phyloP scores from a whole-genome alignment of 1,140 invertebrate species.

The Trypoxylus dichotomus region DNA sequence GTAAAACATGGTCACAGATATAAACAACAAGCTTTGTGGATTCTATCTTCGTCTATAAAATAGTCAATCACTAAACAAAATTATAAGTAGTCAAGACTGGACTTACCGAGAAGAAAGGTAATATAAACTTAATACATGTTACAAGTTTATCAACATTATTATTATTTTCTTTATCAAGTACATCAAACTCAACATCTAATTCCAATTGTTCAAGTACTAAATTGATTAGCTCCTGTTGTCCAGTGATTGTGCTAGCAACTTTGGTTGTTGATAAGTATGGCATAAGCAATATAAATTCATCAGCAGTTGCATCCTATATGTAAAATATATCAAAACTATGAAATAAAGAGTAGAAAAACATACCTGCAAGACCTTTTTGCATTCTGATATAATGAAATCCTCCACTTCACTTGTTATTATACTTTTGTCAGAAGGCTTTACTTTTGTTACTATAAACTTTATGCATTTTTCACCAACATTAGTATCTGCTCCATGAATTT shows the following conservation, averaged over 20 bases:
- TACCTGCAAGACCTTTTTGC: slow-evolving; percentile 84
- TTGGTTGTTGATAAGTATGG: slow-evolving; percentile 79
- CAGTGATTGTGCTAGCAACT: slow-evolving; percentile 76
- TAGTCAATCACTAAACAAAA: not conserved
- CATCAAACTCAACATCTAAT: slow-evolving; percentile 71
- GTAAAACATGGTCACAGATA: slow-evolving; percentile 83
- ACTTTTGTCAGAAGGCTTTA: slow-evolving; percentile 77
- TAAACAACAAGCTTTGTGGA: slow-evolving; percentile 85
- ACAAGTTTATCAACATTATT: slow-evolving; percentile 78
- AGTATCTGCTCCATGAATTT: slow-evolving; percentile 79
- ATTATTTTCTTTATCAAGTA: slow-evolving; percentile 74
- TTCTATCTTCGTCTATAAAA: slow-evolving; percentile 77
- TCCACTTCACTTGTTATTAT: slow-evolving; percentile 84
- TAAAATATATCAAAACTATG: slow-evolving; percentile 25
- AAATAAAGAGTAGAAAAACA: slow-evolving; percentile 25
- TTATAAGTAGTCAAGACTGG: not conserved
- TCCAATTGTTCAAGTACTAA: slow-evolving; percentile 83
- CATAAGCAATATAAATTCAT: slow-evolving; percentile 91
- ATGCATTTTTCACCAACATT: slow-evolving; percentile 85
- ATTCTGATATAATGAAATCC: slow-evolving; percentile 80
- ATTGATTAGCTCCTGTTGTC: slow-evolving; percentile 85
- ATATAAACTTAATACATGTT: slow-evolving; percentile 80
- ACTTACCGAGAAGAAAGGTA: slow-evolving; percentile 87
- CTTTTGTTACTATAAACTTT: slow-evolving; percentile 82
- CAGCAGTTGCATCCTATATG: slow-evolving; percentile 80